Base-by-base conservation (phyloP, 2,797 vertebrate species). In the Pseudotriccus pelzelni region DNA sequence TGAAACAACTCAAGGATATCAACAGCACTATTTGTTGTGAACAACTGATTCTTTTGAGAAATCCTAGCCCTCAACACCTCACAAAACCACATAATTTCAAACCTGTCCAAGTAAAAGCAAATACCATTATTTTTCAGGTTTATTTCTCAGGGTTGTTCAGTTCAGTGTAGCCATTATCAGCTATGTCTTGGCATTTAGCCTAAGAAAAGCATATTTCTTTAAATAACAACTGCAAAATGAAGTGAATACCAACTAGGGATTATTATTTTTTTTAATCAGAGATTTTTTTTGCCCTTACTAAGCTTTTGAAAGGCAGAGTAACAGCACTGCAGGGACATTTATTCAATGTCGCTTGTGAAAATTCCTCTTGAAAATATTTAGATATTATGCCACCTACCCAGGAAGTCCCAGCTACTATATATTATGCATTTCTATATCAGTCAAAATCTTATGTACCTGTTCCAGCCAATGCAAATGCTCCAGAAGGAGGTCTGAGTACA, bases 191-290 rank as follows among this genome's bases (percentile, higher is more conserved):
- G 52, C 59, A 91, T 58, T 80, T 83, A 85, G 62, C 62, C 59
- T 79, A 81, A 80, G 27, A 67, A 86, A 76, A 89, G 15, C 67
- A 23, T 74, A 66, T 46, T 86, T n/a, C 12, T 72, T 81, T 76
- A 89, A 93, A 92, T 84, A 87, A 96, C 92, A 83, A 11, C 28
- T 52, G 7, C 14, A 59, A 76, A 84, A 66, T 59, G 22, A 93
- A 82, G 14, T 34, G 39, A 79, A 67, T 34, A 34, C 14, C 12
- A 52, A 32, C 5, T 1, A 1, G 20, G 22, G 27, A 50, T 39
- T 46, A 22, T 52, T 81, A 23, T 49, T 53, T 21, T 39, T 67
- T 89, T 56, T 5, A 37, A 62, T 69, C 24, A 50, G 11, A 58
- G 4, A 23, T 20, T 25, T 14, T 20, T 44, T 66, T 80, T 47